Conservation (phyloP, 2,113 vertebrate genomes). For the Pterocles orientalis region DNA sequence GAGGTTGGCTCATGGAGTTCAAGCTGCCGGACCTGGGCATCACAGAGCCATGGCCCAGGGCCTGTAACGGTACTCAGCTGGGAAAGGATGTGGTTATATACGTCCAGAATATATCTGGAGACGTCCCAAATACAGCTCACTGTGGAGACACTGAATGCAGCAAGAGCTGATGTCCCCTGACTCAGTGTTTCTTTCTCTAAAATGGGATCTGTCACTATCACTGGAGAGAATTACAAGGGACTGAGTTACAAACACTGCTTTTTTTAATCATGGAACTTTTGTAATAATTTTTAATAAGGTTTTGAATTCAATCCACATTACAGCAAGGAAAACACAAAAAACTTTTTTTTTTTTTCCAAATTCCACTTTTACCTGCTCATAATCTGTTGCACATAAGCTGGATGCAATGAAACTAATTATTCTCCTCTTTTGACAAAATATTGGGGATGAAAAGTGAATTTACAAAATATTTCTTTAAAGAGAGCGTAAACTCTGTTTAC, state of each 20-base stretch:
- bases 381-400: background rate
- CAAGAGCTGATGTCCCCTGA: background rate
- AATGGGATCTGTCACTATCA: background rate
- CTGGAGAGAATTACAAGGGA: background rate
- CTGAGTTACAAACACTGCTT: background rate
- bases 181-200: background rate
- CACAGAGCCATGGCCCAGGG: no score
- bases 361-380: background rate
- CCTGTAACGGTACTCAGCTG: rapidly evolving
- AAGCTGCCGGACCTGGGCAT: background rate
- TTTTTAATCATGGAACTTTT: background rate
- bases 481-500: background rate
- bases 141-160: no score
- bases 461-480: slow-evolving; percentile 20
- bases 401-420: background rate
- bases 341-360: background rate
- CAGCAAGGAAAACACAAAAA: background rate
- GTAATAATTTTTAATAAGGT: background rate
- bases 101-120: no score
- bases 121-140: no score
- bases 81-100: background rate
- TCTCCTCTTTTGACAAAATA: slow-evolving; percentile 8
- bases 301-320: background rate
- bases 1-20: background rate
- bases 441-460: background rate